A percentile compares a stretch with the other conserved stretches of the same genome.
Evolutionary conservation across 92 coral and sea anemone genomes (phyloP).

Genomic region (Siderastrea radians): DNA sequence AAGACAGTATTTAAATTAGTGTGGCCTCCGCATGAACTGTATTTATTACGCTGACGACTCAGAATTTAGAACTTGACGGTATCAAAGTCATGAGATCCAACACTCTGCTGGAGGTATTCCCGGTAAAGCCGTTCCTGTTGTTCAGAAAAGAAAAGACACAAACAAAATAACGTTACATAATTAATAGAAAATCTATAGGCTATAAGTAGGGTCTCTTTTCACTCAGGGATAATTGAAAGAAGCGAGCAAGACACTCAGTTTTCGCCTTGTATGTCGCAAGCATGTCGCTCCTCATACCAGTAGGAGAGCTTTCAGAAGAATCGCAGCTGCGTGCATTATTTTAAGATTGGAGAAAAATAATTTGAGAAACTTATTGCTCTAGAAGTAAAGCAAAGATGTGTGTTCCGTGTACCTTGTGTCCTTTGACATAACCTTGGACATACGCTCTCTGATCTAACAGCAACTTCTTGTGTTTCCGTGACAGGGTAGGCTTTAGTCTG

Average conservation of each 20-base stretch:
- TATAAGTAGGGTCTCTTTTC: neutral
- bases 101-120: conserved; percentile 93
- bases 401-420: conserved; percentile 79
- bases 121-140: conserved; percentile 84
- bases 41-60: neutral
- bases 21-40: neutral
- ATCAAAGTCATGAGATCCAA: conserved; percentile 83
- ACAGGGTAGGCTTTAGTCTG: conserved; percentile 89
- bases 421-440: conserved; percentile 94
- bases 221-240: too few species aligned
- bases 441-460: conserved; percentile 83
- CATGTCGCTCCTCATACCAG: too few species aligned
- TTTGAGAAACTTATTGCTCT: neutral
- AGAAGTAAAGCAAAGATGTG: neutral
- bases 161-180: neutral
- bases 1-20: conserved; percentile 8
- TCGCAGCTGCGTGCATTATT: too few species aligned
- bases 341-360: neutral
- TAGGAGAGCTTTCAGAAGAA: too few species aligned
- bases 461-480: conserved; percentile 90
- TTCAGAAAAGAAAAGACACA: neutral
- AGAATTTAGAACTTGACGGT: conserved; percentile 13
- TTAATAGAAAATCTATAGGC: neutral
- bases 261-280: too few species aligned
- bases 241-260: too few species aligned